Percentiles rank a stretch among this genome's conserved stretches.
Evolutionary conservation across 2,888 invertebrate genomes (phyloP).

Genomic region (Plebejus argus): DNA sequence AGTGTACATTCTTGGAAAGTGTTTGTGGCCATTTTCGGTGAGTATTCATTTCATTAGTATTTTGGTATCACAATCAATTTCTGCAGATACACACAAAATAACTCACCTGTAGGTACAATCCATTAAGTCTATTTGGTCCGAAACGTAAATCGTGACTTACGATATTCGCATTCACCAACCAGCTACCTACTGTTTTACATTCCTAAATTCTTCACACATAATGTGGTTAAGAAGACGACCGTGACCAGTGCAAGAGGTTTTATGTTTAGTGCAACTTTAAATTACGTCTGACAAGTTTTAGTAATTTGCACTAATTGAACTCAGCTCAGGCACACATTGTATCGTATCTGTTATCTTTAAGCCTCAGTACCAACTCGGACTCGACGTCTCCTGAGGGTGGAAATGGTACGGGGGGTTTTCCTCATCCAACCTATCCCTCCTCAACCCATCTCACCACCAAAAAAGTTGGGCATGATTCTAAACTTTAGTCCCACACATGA

Average conservation of each 20-base stretch:
- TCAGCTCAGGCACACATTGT: not conserved
- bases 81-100: not conserved
- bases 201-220: not conserved
- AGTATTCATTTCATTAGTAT: slow-evolving; percentile 62
- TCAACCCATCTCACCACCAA: too few species aligned
- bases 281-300: not conserved
- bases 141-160: not conserved
- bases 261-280: not conserved
- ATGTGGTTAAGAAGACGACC: not conserved
- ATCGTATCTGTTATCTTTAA: not conserved
- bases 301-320: not conserved
- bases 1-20: slow-evolving; percentile 60
- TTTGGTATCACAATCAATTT: slow-evolving; percentile 53
- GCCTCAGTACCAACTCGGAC: too few species aligned
- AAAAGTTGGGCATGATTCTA: too few species aligned
- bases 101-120: not conserved
- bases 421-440: too few species aligned
- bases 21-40: slow-evolving; percentile 77
- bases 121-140: not conserved
- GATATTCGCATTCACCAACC: not conserved
- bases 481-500: too few species aligned
- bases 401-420: too few species aligned
- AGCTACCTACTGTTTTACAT: not conserved
- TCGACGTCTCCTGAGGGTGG: too few species aligned
- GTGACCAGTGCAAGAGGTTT: not conserved